Evolutionary conservation across 2,113 vertebrate species (phyloP), one percentile per base, ranked within the genome.

Genomic region (Paraplagusia blochii): DNA sequence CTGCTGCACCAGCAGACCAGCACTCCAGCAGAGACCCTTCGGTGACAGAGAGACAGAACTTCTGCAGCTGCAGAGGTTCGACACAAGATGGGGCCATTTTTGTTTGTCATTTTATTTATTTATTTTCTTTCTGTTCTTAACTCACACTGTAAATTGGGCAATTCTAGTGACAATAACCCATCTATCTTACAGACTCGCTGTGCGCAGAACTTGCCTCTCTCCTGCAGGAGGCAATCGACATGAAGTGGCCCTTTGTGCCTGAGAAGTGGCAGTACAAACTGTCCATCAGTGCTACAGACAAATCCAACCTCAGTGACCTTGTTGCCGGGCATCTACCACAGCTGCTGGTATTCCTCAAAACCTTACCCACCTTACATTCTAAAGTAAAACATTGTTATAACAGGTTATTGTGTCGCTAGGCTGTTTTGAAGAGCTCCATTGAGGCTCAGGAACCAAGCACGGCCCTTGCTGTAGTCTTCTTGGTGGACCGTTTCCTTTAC

Each of bases 211-310:
- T 98, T 80, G 88, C 74, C 71, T 90, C 82, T 29, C 92, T 99
- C 58, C 89, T 98, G 66, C 87, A 93, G 76, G 95, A 97, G 62
- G 95, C 95, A 0, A 81, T 89, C 77, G 92, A 92, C 51, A 97
- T 97, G 94, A 95, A 92, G 84, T 97, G 96, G 96, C 95, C 97
- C 68, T 99, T 99, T 74, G 93, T 95, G 50, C 95, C 95, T 0
- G 96, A 98, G 79, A 96, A 90, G 85, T 99, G 96, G 96, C 97
- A 98, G 69, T 98, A 95, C 85, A 97, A 95, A 81, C 88, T 90
- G 76, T 82, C 92, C 0, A 47, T 94, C 3, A 58, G 80, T 52
- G 84, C 90, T 11, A 87, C 88, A 68, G 95, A 97, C 91, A 97
- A 95, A 89, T 92, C 88, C 72, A 96, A 97, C 88, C 93, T 96